Conservation (phyloP, 2,888 invertebrate genomes). For the Hedya salicella region DNA sequence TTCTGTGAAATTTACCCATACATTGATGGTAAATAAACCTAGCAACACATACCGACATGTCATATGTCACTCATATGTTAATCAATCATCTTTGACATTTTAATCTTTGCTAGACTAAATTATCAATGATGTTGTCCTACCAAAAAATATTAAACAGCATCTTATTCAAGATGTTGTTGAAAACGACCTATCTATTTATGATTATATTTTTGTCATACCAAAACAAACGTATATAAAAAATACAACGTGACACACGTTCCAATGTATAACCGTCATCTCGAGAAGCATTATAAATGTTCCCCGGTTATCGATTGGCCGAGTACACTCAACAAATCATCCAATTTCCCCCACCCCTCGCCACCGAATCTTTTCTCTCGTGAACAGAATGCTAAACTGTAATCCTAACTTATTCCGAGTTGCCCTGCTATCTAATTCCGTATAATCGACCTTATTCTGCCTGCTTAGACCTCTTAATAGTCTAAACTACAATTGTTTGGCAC, state of each 20-base stretch:
- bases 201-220: too few species aligned
- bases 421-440: slow-evolving; percentile 60
- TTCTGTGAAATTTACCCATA: too few species aligned
- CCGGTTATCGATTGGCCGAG: slow-evolving; percentile 63
- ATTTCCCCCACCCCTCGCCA: slow-evolving; percentile 60
- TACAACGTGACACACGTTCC: slow-evolving; percentile 50
- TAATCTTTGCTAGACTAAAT: too few species aligned
- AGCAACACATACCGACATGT: too few species aligned
- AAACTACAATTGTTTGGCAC: slow-evolving; percentile 51
- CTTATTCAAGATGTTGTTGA: too few species aligned
- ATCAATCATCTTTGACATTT: too few species aligned
- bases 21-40: too few species aligned
- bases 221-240: too few species aligned
- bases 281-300: slow-evolving; percentile 63
- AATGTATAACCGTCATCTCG: slow-evolving; percentile 69
- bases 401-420: slow-evolving; percentile 54
- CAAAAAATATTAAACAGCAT: too few species aligned
- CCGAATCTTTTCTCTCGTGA: slow-evolving; percentile 64
- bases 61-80: too few species aligned
- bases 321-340: slow-evolving; percentile 63
- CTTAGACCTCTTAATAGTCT: slow-evolving; percentile 66
- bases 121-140: too few species aligned
- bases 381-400: slow-evolving; percentile 66
- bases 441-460: slow-evolving; percentile 66
- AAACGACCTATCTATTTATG: too few species aligned